A percentile compares a stretch with the other conserved stretches of the same genome.
Evolutionary conservation across 2,888 invertebrate genomes (phyloP).

Genomic region (Dryococelus australis): DNA sequence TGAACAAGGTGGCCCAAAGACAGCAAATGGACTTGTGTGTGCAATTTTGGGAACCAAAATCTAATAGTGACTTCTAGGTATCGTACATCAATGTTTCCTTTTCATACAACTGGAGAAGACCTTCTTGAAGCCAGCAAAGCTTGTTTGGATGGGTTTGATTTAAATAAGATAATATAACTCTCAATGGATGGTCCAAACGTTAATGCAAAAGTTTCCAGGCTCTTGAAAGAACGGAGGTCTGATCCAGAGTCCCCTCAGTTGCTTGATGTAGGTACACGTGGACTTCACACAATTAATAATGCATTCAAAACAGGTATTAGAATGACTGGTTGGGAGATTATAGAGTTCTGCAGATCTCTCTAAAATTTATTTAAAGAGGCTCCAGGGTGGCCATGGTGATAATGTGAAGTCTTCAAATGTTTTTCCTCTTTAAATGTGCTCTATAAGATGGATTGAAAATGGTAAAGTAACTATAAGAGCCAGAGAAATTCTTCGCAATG

Average conservation of each 20-base stretch:
- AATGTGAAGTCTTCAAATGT: not conserved
- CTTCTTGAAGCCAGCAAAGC: not conserved
- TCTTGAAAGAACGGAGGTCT: not conserved
- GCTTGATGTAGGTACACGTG: not conserved
- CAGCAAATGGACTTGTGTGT: not conserved
- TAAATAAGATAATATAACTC: not conserved
- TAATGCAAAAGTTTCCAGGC: not conserved
- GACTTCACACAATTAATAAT: not conserved
- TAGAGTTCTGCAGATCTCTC: not conserved
- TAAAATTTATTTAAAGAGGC: not conserved
- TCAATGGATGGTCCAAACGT: not conserved
- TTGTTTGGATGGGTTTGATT: not conserved
- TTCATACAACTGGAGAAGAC: not conserved
- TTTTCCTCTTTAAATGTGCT: not conserved
- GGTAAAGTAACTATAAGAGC: not conserved
- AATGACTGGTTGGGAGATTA: slow-evolving; percentile 9
- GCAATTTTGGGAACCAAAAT: not conserved
- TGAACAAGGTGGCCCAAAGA: not conserved
- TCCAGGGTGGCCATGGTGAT: not conserved
- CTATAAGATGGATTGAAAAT: slow-evolving; percentile 1
- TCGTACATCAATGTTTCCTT: not conserved
- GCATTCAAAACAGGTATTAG: not conserved
- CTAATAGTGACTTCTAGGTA: not conserved
- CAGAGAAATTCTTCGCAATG: not conserved
- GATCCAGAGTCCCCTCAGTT: not conserved